phyloP scores from a whole-genome alignment of 2,797 vertebrate genomes.

The Dermochelys coriacea region DNA sequence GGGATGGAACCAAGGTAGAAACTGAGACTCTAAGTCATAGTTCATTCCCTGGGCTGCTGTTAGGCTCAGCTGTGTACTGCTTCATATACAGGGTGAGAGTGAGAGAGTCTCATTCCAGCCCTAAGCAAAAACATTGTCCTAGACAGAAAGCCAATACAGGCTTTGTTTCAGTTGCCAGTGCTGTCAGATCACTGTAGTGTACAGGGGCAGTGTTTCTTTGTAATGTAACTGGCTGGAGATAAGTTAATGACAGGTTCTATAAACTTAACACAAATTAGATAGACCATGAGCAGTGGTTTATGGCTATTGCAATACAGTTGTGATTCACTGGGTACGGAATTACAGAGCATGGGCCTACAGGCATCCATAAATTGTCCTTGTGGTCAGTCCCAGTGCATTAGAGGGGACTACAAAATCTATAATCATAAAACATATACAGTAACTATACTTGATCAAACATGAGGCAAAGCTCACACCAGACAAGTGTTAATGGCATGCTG shows the following conservation, averaged over 20 bases:
- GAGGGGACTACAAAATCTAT: not conserved
- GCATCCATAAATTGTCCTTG: fast-evolving
- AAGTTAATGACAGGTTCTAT: not conserved
- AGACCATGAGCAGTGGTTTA: not conserved
- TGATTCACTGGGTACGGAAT: fast-evolving
- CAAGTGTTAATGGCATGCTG: not conserved
- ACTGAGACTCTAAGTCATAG: not conserved
- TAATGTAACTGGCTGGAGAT: not conserved
- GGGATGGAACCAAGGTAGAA: not conserved
- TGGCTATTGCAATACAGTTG: not conserved
- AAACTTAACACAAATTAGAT: not conserved
- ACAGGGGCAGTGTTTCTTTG: not conserved
- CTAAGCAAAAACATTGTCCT: not conserved
- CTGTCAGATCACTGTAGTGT: fast-evolving
- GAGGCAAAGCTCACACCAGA: not conserved
- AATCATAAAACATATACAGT: not conserved
- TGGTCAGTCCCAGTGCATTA: not conserved
- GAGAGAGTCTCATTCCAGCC: not conserved
- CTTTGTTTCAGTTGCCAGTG: not conserved
- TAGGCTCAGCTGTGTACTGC: not conserved
- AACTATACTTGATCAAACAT: fast-evolving
- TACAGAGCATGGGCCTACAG: not conserved
- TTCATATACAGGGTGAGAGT: too few relatives aligned
- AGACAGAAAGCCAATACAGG: not conserved
- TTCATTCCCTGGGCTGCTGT: not conserved